These are phyloP conservation scores for Echiichthys vipera DNA, from an alignment of 2,797 vertebrate species.

Conservation along the genomic window DNA sequence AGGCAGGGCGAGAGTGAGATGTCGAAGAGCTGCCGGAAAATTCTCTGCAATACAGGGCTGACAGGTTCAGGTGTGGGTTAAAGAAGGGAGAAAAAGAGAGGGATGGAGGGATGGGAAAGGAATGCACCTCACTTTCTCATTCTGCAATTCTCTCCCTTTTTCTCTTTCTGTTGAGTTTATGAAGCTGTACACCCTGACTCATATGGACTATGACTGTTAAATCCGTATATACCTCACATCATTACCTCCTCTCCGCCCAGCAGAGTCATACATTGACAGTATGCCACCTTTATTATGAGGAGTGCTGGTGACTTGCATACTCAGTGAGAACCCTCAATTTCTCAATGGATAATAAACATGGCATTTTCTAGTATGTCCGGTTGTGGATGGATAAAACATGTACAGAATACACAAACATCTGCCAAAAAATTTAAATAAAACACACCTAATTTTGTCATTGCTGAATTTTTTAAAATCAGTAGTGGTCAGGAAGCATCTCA, in stretches of 20 bases:
- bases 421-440: no score
- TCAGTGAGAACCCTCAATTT: conserved; percentile 44
- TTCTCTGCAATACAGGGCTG: conserved; percentile 73
- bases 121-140: conserved; percentile 50
- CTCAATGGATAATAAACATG: conserved; percentile 44
- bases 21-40: conserved; percentile 80
- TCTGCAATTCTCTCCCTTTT: conserved; percentile 51
- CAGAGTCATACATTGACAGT: conserved; percentile 52
- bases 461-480: not conserved
- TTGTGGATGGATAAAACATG: conserved; percentile 24
- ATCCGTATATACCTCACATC: conserved; percentile 65
- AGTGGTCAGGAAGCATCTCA: not conserved
- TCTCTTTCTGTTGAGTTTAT: conserved; percentile 62
- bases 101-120: conserved; percentile 46
- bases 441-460: no score
- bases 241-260: conserved; percentile 61
- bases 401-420: not conserved
- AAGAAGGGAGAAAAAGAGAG: conserved; percentile 64
- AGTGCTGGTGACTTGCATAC: conserved; percentile 53
- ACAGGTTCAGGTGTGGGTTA: conserved; percentile 82
- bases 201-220: conserved; percentile 71
- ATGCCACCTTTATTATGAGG: conserved; percentile 56
- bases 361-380: conserved; percentile 31
- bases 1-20: conserved; percentile 84
- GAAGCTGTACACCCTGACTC: conserved; percentile 61